Base-by-base conservation (phyloP, 2,113 vertebrate species). In the Oostethus manadensis region DNA sequence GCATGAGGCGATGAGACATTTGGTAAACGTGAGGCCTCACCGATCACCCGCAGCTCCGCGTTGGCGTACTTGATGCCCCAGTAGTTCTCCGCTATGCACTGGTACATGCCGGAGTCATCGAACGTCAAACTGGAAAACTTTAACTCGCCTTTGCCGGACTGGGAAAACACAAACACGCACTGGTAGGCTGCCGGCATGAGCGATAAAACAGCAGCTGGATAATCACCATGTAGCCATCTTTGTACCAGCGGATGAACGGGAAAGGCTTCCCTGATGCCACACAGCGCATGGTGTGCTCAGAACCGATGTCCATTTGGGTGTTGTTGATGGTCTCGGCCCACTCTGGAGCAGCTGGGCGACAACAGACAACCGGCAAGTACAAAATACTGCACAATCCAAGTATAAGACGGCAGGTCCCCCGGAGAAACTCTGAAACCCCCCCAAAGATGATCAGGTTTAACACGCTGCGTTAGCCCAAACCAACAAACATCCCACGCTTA, bases 291-390 rank as follows among this genome's bases (percentile, higher is more conserved):
- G 93, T 93, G 21, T 97, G 91, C 62, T 96, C 93, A 40, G 93
- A 97, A 67, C 94, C 96, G 56, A 98, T 92, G 78, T 98, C 97
- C 68, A 89, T 93, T 69, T 96, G 93, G 13, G 96, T 99, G 84
- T 99, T 94, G 81, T 98, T 98, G 84, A 98, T 97, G 62, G 96
- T 93, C 72, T 93, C 92, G 0, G 98, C 95, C 96, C 96, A 99
- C 80, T 98, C 95, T 0, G 97, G 97, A 77, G 90, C 89, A 51
- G 94, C 97, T 99, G 74, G 43, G 81, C 59, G 48, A 64, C 59
- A 22, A 11, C 13, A 22, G 3, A 42, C 38, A 42, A n/a, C 14
- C 38, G 14, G 11, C 38, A 14, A 4, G 38, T 42, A 14, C 38
- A 42, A 42, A 2, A 42, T 14, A 42, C 0, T 42, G 11, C 10